These are phyloP conservation scores for Esox niger DNA, from an alignment of 2,113 vertebrate genomes.

Conservation along the genomic window DNA sequence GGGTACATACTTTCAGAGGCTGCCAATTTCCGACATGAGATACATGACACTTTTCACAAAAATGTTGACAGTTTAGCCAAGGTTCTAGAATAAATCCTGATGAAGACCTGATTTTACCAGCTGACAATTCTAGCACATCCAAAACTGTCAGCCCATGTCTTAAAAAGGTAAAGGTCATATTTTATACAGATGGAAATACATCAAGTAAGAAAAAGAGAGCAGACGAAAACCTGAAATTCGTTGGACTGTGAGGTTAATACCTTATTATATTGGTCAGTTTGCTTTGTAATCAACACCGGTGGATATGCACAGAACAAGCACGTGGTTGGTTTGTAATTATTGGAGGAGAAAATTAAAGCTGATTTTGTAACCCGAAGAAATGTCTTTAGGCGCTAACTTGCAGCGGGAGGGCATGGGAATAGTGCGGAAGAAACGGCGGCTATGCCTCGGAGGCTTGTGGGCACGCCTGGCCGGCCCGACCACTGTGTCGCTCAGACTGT, in stretches of 20 bases:
- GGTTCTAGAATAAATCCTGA: slow-evolving; percentile 30
- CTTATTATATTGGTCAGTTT: neutral
- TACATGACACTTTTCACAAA: slow-evolving; percentile 17
- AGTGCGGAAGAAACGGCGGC: slow-evolving; percentile 40
- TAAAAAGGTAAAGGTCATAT: neutral
- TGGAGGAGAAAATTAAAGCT: slow-evolving; percentile 44
- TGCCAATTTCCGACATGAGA: neutral
- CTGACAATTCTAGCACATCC: slow-evolving; percentile 29
- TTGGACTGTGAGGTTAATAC: neutral
- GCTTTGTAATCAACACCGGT: neutral
- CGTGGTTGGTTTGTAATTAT: slow-evolving; percentile 41
- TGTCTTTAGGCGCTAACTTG: slow-evolving; percentile 45
- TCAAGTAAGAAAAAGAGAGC: too few species aligned
- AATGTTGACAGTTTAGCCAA: slow-evolving; percentile 28
- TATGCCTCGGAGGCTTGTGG: slow-evolving; percentile 15
- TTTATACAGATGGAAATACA: neutral
- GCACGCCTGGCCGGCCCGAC: slow-evolving; percentile 45
- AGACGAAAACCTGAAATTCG: neutral
- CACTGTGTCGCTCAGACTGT: slow-evolving; percentile 49
- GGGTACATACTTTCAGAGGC: neutral
- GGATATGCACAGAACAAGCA: neutral
- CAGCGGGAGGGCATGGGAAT: slow-evolving; percentile 24
- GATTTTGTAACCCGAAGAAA: slow-evolving; percentile 56
- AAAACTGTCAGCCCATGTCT: slow-evolving; percentile 32
- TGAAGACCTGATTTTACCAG: slow-evolving; percentile 36